phyloP scores from a whole-genome alignment of 1,140 invertebrate genomes.

The Vanessa atalanta region DNA sequence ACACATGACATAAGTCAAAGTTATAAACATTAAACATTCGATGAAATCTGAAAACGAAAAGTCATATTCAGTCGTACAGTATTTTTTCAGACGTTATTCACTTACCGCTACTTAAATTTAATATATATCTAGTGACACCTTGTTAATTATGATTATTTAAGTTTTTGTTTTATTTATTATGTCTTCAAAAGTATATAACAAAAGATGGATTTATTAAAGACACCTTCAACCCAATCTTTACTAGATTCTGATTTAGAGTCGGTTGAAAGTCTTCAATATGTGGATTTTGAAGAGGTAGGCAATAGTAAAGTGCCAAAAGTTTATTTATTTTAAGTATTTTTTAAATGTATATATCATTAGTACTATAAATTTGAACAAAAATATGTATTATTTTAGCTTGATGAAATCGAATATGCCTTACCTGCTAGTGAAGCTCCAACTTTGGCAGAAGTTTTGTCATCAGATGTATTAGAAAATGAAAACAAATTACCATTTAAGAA shows the following conservation, averaged over 20 bases:
- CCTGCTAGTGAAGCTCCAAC: constrained; percentile 71
- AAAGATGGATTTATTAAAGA: constrained; percentile 81
- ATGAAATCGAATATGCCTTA: constrained; percentile 76
- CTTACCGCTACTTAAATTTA: background rate
- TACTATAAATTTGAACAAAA: background rate
- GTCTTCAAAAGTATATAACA: background rate
- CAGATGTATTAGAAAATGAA: constrained; percentile 49
- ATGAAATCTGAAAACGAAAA: background rate
- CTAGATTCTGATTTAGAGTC: constrained; percentile 85
- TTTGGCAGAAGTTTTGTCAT: constrained; percentile 65
- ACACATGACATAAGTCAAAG: background rate
- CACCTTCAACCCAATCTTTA: constrained; percentile 81
- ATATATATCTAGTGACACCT: background rate
- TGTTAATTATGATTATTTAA: background rate
- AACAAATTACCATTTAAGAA: constrained; percentile 40
- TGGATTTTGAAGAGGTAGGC: constrained; percentile 86
- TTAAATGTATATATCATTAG: background rate
- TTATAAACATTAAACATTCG: background rate
- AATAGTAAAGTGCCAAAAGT: background rate
- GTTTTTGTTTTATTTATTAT: constrained; percentile 3
- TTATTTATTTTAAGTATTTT: constrained; percentile 9
- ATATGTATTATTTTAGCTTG: constrained; percentile 56
- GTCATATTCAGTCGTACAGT: background rate
- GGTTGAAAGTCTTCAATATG: constrained; percentile 84
- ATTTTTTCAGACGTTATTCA: background rate